Conservation (phyloP, 2,888 invertebrate genomes). For the Teinopalpus imperialis region DNA sequence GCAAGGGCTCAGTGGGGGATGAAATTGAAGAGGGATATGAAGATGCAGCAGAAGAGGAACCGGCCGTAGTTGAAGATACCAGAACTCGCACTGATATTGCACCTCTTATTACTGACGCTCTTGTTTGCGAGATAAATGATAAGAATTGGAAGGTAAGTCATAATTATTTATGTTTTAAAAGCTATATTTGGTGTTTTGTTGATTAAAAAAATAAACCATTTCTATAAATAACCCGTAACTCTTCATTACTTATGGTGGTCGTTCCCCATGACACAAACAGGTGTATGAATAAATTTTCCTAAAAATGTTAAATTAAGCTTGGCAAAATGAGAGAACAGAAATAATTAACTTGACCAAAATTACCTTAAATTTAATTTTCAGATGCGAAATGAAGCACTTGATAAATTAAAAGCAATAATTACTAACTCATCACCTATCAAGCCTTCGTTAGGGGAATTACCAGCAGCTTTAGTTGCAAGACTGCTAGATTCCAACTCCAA, state of each 20-base stretch:
- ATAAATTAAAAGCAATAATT: slow-evolving; percentile 87
- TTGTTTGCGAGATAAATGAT: slow-evolving; percentile 91
- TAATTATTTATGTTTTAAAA: too few relatives aligned
- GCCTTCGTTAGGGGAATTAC: slow-evolving; percentile 91
- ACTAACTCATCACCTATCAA: slow-evolving; percentile 91
- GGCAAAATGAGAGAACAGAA: too few relatives aligned
- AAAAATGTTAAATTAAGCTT: too few relatives aligned
- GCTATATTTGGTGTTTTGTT: too few relatives aligned
- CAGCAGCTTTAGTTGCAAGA: slow-evolving; percentile 88
- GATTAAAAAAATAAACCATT: too few relatives aligned
- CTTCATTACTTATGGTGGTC: too few relatives aligned
- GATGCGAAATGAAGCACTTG: slow-evolving; percentile 87
- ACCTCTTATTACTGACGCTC: slow-evolving; percentile 89
- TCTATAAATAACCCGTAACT: too few relatives aligned
- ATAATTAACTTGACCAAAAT: too few relatives aligned
- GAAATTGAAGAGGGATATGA: slow-evolving; percentile 66
- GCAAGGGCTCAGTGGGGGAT: slow-evolving; percentile 76
- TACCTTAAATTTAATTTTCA: too few relatives aligned
- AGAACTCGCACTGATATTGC: slow-evolving; percentile 91
- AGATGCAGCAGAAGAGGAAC: slow-evolving; percentile 74
- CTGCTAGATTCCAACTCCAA: slow-evolving; percentile 96
- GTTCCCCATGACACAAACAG: too few relatives aligned
- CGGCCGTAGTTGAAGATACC: slow-evolving; percentile 84
- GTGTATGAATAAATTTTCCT: too few relatives aligned
- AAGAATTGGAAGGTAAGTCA: slow-evolving; percentile 94